phyloP scores from a whole-genome alignment of 1,140 invertebrate species.

The Caenorhabditis latens region DNA sequence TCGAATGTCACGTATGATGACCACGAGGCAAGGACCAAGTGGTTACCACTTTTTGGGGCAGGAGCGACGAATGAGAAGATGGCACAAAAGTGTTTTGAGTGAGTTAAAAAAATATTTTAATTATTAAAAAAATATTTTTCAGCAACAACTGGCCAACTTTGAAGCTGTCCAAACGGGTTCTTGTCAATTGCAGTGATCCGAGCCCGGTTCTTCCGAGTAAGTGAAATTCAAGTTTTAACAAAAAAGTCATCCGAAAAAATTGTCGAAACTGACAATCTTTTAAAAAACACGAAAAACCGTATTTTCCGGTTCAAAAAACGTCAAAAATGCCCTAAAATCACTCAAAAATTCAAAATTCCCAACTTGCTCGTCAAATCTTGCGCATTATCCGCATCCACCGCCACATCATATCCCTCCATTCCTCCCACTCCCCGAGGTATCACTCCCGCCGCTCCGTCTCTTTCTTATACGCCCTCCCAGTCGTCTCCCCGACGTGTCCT shows the following conservation, averaged over 20 bases:
- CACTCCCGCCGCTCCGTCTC: neutral
- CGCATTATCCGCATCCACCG: neutral
- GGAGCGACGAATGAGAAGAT: constrained; percentile 2
- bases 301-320: too few species aligned
- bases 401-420: neutral
- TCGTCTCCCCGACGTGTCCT: neutral
- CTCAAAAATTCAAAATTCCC: neutral
- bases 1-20: constrained; percentile 37
- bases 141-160: constrained; percentile 56
- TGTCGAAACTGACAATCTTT: too few species aligned
- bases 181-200: constrained; percentile 25
- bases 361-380: neutral
- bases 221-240: neutral
- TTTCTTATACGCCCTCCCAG: neutral
- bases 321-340: neutral
- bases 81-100: constrained; percentile 46
- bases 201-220: constrained; percentile 18
- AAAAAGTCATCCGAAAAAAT: neutral
- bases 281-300: neutral
- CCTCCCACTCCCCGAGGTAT: neutral
- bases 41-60: constrained; percentile 2
- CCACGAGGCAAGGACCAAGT: neutral
- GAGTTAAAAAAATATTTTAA: neutral
- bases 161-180: constrained; percentile 15
- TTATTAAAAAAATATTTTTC: constrained; percentile 2